Percentiles rank a stretch among this genome's conserved stretches.
phyloP scores from a whole-genome alignment of 2,797 vertebrate species.

The Sebastes hubbsi region DNA sequence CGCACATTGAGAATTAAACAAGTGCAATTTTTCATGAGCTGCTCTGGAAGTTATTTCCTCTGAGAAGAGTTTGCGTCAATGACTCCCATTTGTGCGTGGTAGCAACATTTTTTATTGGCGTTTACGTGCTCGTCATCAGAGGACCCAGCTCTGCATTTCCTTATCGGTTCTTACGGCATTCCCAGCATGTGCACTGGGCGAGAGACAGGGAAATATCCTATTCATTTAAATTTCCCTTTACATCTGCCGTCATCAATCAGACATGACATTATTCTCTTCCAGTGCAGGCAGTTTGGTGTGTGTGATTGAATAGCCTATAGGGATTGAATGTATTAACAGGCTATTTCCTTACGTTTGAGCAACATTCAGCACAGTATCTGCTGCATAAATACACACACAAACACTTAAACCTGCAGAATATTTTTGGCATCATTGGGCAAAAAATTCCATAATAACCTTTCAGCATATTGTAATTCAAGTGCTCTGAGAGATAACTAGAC shows the following conservation, averaged over 20 bases:
- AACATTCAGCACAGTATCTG: background rate
- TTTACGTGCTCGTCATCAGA: slow-evolving; percentile 6
- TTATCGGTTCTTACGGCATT: slow-evolving; percentile 13
- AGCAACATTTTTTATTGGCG: slow-evolving; percentile 3
- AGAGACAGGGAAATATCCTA: background rate
- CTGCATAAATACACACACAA: background rate
- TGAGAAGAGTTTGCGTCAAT: slow-evolving; percentile 16
- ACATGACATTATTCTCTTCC: slow-evolving; percentile 12
- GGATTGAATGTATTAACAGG: background rate
- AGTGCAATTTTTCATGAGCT: slow-evolving; percentile 13
- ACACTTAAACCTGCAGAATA: background rate
- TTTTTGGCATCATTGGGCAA: no score
- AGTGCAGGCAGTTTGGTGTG: background rate
- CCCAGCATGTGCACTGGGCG: slow-evolving; percentile 37
- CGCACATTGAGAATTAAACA: slow-evolving; percentile 21
- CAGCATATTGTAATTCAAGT: no score
- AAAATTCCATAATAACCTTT: no score
- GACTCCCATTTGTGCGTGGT: background rate
- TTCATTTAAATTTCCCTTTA: slow-evolving; percentile 19
- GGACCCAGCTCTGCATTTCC: slow-evolving; percentile 2
- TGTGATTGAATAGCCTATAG: background rate
- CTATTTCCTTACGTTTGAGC: background rate
- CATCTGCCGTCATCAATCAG: slow-evolving; percentile 19
- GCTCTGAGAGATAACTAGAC: no score
- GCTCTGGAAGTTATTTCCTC: slow-evolving; percentile 15